Conservation (phyloP, 2,888 invertebrate species). For the Lepidonotus clava region DNA sequence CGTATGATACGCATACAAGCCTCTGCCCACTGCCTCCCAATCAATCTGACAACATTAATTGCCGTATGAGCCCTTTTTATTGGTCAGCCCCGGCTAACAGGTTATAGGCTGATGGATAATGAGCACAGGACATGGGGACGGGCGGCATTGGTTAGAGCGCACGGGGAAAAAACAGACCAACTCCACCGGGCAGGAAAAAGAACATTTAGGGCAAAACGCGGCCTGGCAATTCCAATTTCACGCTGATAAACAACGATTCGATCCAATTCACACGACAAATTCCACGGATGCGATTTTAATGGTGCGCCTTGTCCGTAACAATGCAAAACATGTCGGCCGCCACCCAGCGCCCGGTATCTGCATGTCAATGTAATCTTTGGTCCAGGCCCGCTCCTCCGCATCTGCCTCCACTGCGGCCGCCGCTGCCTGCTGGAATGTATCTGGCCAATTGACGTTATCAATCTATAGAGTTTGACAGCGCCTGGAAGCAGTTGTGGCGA, state of each 20-base stretch:
- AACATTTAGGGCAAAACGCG: constrained; percentile 34
- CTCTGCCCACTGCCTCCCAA: not conserved
- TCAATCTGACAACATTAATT: constrained; percentile 28
- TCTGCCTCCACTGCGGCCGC: no score
- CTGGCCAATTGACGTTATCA: constrained; percentile 31
- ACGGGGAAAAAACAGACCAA: not conserved
- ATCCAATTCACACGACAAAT: constrained; percentile 37
- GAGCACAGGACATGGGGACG: not conserved
- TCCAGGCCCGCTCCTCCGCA: no score
- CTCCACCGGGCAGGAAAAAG: not conserved
- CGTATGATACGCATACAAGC: not conserved
- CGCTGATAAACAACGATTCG: constrained; percentile 44
- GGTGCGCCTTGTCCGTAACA: constrained; percentile 18
- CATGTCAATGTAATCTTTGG: constrained; percentile 9
- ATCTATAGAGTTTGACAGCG: constrained; percentile 11
- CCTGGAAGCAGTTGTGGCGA: not conserved
- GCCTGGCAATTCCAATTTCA: constrained; percentile 28
- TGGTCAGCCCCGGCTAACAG: not conserved
- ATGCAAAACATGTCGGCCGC: not conserved
- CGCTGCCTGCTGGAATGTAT: not conserved
- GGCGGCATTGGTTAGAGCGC: not conserved
- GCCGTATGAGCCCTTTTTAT: not conserved
- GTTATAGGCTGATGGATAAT: constrained; percentile 35
- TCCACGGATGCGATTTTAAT: not conserved
- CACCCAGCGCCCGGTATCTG: not conserved